Percentiles rank a stretch among this genome's conserved stretches.
Conservation (phyloP, 2,797 vertebrate genomes). For the Molossus alvarezi region DNA sequence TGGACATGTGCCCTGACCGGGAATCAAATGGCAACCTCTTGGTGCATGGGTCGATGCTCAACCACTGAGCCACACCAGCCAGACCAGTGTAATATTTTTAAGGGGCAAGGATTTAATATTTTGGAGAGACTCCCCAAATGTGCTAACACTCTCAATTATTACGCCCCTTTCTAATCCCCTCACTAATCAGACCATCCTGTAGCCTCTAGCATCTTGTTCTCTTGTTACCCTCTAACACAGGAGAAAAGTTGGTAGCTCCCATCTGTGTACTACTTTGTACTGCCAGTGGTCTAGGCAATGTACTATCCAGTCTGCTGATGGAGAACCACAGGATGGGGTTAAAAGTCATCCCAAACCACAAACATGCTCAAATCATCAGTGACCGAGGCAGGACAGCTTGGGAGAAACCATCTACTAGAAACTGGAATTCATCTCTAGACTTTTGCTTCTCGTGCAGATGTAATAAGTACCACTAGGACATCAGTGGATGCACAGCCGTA, state of each 20-base stretch:
- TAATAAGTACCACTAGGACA: fast-evolving
- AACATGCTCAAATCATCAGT: not conserved
- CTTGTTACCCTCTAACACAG: not conserved
- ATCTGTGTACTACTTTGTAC: not conserved
- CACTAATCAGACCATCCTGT: not conserved
- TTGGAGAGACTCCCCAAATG: slow-evolving; percentile 18
- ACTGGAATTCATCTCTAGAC: not conserved
- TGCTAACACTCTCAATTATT: not conserved
- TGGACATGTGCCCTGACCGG: too few relatives aligned
- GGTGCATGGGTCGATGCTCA: too few relatives aligned
- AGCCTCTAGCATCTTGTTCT: not conserved
- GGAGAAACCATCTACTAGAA: not conserved
- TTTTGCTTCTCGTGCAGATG: not conserved
- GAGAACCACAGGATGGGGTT: not conserved
- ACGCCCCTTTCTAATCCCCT: not conserved
- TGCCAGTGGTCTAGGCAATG: not conserved
- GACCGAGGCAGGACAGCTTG: too few relatives aligned
- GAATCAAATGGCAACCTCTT: too few relatives aligned
- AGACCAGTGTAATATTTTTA: not conserved
- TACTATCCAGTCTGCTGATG: not conserved
- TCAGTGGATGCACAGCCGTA: not conserved
- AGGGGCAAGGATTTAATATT: not conserved
- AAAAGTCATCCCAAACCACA: not conserved
- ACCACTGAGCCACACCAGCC: too few relatives aligned
- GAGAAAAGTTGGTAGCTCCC: not conserved